Evolutionary conservation across 2,888 invertebrate genomes (phyloP), one percentile per base, ranked within the genome.

Genomic region (Patella pellucida): DNA sequence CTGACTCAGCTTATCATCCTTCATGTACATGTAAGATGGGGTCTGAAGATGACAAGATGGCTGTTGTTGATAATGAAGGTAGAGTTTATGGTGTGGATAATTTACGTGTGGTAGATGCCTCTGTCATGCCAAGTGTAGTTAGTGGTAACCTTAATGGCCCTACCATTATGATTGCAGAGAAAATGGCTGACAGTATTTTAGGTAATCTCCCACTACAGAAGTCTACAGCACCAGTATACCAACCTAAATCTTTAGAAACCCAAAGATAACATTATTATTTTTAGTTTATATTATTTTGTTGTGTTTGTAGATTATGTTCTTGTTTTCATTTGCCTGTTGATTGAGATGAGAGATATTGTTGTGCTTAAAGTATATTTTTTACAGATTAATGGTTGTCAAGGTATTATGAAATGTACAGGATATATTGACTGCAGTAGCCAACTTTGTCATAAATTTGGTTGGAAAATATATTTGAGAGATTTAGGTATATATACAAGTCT

Each of bases 11-110:
- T 0, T 95, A 96, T 89, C 96, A 96, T 89, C 94, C 94, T 0
- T 95, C 94, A 0, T 96, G 96, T 15, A 95, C 95, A 0, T 95
- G 95, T 86, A 93, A 94, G 54, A 95, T 95, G 89, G 96, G 95
- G 2, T 86, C 79, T n/a, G 79, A 76, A 2, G 84, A 85, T 27
- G 92, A 92, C 80, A 79, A 80, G 3, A 87, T 89, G 91, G 92
- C 93, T 3, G 96, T 96, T 0, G 94, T 96, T 0, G 94, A 96
- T 85, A 91, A 93, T 2, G 86, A 93, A 51, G 85, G 88, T 23
- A 80, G 81, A 69, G 90, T 91, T 4, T 79, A 86, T 23, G 94
- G 94, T 0, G 90, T 95, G 0, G 91, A 92, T 0, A 93, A 94
- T 31, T 88, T 96, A 5, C 92, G 96, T 68, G 92, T 96, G 73